Evolutionary conservation across 2,888 invertebrate genomes (phyloP), one percentile per base, ranked within the genome.

Genomic region (Philereme vetulata): DNA sequence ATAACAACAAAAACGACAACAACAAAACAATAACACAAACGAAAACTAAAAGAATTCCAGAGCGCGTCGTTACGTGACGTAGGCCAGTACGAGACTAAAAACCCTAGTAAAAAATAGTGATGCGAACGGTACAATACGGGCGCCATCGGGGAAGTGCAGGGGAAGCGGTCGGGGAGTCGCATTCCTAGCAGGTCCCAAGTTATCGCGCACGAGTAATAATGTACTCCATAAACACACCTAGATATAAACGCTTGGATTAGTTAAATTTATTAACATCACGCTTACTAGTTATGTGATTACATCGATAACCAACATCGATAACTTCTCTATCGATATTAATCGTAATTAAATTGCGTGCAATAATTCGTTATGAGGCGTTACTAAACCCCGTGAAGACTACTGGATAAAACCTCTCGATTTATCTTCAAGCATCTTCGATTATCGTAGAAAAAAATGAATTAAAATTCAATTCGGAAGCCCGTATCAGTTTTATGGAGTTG

Each of bases 271-370:
- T 50, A 61, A 60, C 60, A 68, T 68, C 64, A 66, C 66, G 62
- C 56, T 64, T 56, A 77, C 72, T 71, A 73, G 70, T 72, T 71
- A 72, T 68, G 71, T 75, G 77, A 81, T 78, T 74, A 81, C 85
- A 11, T 21, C 73, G 81, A 73, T 72, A 73, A 21, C 44, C 74
- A 81, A 74, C 72, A 73, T 78, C 77, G 77, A 82, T 80, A 75
- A 77, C 75, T 71, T 72, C 69, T 74, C 69, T 74, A 72, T 75
- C 75, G 73, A 75, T 74, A 82, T 80, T 79, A 85, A 82, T 81
- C 73, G 82, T 82, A 88, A 88, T 88, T 86, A 88, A 88, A 86
- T 83, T 77, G 84, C 82, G 81, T 76, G 78, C 78, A 82, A 81
- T 82, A 82, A 85, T 84, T 84, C 77, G 77, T 81, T 83, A 86